phyloP scores from a whole-genome alignment of 2,797 vertebrate genomes.

The Saxicola maurus region DNA sequence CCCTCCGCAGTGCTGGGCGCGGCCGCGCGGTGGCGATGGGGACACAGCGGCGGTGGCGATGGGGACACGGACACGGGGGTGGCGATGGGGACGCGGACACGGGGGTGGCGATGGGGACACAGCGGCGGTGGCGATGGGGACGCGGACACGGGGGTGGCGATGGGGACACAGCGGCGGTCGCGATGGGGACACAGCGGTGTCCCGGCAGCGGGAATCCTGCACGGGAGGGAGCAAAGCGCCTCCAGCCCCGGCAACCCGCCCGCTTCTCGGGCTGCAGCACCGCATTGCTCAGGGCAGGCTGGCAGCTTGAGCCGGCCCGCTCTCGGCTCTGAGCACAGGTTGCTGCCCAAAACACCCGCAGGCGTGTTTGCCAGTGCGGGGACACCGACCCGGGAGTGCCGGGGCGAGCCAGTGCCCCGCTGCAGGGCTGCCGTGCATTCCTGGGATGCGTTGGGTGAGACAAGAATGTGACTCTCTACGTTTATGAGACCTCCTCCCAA shows the following conservation, averaged over 20 bases:
- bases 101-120: no score
- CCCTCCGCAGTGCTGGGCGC: not conserved
- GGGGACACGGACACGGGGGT: no score
- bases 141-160: not conserved
- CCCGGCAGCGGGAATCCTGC: not conserved
- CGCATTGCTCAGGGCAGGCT: not conserved
- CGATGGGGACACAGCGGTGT: not conserved
- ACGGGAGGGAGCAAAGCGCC: not conserved
- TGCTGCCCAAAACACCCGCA: fast-evolving
- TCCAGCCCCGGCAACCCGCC: fast-evolving
- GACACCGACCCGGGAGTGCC: not conserved
- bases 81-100: no score
- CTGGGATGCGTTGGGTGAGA: fast-evolving
- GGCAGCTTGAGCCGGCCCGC: not conserved
- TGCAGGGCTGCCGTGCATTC: fast-evolving
- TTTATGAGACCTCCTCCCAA: not conserved
- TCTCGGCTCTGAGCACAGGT: fast-evolving
- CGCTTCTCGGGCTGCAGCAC: fast-evolving
- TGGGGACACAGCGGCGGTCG: not conserved
- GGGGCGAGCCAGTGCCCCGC: not conserved
- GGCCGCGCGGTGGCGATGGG: not conserved
- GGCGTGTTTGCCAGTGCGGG: not conserved
- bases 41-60: not conserved
- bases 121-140: not conserved
- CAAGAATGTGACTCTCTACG: fast-evolving